Base-by-base conservation (phyloP, 2,888 invertebrate species). In the Glyphotaelius pellucidus region DNA sequence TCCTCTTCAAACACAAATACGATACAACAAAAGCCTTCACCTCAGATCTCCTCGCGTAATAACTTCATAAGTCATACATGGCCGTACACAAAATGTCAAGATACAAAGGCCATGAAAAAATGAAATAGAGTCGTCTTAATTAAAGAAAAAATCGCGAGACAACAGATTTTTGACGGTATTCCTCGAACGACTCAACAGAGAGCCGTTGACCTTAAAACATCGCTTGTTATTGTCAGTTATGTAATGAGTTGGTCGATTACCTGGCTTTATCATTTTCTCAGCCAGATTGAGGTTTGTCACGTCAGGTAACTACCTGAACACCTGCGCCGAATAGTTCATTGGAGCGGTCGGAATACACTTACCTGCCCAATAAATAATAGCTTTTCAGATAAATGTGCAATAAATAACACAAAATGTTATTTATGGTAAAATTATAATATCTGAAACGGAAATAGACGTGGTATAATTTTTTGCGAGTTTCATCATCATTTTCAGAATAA, bases 221-320 rank as follows among this genome's bases (percentile, higher is more conserved):
- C 12, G 85, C 85, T 81, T 85, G 85, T 85, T 85, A 35, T 85
- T 85, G 38, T 85, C 19, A 85, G 85, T 85, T 85, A 85, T 85
- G 85, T 85, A 85, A 85, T 85, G 85, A 85, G 85, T 35, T 32
- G 38, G 25, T 32, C 85, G 25, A 85, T 85, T 85, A 85, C 85
- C 38, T n/a, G 85, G 85, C 85, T 85, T 85, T 85, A 85, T 85
- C 85, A n/a, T n/a, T n/a, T 38, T 31, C 19, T 25, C 25, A 85
- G 25, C 35, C 14, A 85, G 35, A 85, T 85, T 38, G 85, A 81
- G 42, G 85, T 85, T 85, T 85, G 85, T 85, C 85, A 85, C 32
- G 85, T 85, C 81, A 81, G 31, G 32, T 31, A 31, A 81, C 81
- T 67, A 81, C 81, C 32, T 85, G 38, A 12, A 85, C 85, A 85